These are phyloP conservation scores for Xiphophorus maculatus DNA, from an alignment of 2,113 vertebrate species.

Conservation along the genomic window DNA sequence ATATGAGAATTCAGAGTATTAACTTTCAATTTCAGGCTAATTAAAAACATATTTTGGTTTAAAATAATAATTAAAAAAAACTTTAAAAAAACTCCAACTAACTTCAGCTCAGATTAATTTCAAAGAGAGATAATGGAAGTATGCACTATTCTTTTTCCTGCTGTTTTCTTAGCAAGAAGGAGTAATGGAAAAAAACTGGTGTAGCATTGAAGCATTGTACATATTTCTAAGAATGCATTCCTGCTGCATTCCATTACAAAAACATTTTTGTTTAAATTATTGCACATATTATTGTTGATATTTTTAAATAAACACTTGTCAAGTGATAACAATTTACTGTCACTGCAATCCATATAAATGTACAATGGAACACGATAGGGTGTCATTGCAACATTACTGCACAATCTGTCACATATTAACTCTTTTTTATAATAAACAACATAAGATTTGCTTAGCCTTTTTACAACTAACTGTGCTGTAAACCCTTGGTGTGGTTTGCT, in stretches of 20 bases:
- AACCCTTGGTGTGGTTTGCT: too few species aligned
- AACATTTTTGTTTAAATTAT: neutral
- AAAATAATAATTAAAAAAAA: neutral
- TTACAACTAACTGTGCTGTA: neutral
- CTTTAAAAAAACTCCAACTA: neutral
- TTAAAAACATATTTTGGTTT: neutral
- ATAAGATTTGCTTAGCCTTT: too few species aligned
- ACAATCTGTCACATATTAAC: neutral
- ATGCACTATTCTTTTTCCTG: neutral
- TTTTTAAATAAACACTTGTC: neutral
- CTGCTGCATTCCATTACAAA: neutral
- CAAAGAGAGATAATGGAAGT: neutral
- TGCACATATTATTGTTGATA: neutral
- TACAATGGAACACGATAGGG: neutral
- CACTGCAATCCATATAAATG: neutral
- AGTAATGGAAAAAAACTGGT: neutral
- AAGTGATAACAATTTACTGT: neutral
- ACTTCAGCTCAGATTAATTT: neutral
- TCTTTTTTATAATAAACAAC: neutral
- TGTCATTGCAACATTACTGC: too few species aligned
- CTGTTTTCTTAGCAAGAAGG: neutral
- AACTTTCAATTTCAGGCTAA: neutral
- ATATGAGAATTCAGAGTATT: neutral
- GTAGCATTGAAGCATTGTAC: neutral
- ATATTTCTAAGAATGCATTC: neutral